Evolutionary conservation across 2,113 vertebrate genomes (phyloP).

Genomic region (Elachura formosa): DNA sequence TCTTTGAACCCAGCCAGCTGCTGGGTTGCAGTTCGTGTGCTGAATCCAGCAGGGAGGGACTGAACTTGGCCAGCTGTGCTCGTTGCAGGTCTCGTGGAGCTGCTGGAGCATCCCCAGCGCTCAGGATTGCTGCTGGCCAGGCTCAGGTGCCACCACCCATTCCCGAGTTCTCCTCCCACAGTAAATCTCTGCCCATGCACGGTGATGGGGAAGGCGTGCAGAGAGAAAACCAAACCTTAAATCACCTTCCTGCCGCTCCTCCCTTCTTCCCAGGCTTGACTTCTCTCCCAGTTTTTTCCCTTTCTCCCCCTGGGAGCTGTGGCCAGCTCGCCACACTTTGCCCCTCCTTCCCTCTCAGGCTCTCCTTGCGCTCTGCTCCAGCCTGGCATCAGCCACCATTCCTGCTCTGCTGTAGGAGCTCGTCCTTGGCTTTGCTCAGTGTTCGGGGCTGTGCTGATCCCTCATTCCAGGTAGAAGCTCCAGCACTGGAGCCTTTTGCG

Average conservation of each 20-base stretch:
- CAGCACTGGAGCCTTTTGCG: rapidly evolving
- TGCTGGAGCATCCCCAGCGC: neutral
- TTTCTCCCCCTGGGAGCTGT: neutral
- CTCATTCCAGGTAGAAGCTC: rapidly evolving
- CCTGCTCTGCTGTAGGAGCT: neutral
- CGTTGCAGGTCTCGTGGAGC: neutral
- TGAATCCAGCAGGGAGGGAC: neutral
- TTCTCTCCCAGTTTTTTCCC: neutral
- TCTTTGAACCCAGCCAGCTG: rapidly evolving
- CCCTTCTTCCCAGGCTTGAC: neutral
- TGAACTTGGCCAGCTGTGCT: neutral
- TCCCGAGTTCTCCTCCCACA: neutral
- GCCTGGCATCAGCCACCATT: neutral
- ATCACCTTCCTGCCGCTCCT: neutral
- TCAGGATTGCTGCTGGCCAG: neutral
- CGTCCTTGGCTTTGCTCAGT: neutral
- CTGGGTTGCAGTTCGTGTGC: neutral
- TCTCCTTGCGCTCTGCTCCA: neutral
- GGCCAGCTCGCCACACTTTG: neutral
- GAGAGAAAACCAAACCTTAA: neutral
- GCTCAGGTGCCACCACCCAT: neutral
- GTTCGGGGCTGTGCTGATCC: neutral
- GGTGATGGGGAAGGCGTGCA: neutral
- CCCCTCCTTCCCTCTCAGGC: neutral
- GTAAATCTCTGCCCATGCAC: neutral